Evolutionary conservation across 2,113 vertebrate species (phyloP).

Genomic region (Sinosuthora webbiana): DNA sequence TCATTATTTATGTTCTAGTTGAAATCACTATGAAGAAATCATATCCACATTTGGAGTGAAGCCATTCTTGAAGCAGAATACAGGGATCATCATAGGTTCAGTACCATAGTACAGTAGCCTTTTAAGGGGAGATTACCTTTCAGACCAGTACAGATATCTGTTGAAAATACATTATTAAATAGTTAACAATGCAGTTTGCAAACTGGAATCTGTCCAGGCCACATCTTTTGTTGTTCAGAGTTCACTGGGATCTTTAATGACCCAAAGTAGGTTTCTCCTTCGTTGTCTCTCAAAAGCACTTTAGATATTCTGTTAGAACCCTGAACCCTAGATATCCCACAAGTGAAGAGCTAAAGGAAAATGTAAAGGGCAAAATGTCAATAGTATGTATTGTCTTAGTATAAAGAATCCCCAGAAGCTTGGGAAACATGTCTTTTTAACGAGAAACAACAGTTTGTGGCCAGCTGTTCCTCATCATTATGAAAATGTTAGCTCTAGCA

Average conservation of each 20-base stretch:
- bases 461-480: slow-evolving; percentile 65
- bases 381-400: slow-evolving; percentile 32
- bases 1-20: neutral
- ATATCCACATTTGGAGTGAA: neutral
- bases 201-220: neutral
- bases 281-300: neutral
- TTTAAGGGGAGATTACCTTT: neutral
- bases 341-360: slow-evolving; percentile 23
- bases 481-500: slow-evolving; percentile 42
- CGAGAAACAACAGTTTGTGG: slow-evolving; percentile 58
- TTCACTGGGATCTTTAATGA: neutral
- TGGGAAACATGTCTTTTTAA: slow-evolving; percentile 62
- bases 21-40: neutral
- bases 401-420: slow-evolving; percentile 59
- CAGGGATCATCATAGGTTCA: neutral
- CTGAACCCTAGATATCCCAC: neutral
- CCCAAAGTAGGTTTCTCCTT: neutral
- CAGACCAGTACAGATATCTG: too few species aligned
- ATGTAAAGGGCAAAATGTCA: slow-evolving; percentile 57
- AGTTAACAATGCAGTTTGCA: neutral
- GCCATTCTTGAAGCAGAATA: neutral
- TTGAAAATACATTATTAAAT: neutral
- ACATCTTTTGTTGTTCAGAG: neutral
- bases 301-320: neutral
- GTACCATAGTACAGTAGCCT: neutral